phyloP scores from a whole-genome alignment of 2,888 invertebrate genomes.

The Sinodicranocentrus sp. region DNA sequence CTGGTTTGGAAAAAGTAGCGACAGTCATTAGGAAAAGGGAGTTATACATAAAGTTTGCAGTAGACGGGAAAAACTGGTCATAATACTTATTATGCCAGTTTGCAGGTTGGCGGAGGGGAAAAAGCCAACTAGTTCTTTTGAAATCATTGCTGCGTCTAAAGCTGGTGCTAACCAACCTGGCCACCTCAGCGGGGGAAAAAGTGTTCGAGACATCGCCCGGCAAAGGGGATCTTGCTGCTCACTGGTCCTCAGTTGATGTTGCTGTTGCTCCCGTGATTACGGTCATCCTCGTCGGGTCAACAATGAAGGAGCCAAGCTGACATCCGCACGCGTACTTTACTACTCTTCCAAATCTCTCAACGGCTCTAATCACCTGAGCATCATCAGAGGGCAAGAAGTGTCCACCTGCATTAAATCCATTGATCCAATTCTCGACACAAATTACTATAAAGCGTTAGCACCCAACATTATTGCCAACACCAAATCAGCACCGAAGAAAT shows the following conservation, averaged over 20 bases:
- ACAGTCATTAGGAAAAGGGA: no score
- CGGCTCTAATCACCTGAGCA: background rate
- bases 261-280: background rate
- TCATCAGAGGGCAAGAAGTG: background rate
- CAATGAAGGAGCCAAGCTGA: conserved; percentile 66
- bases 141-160: background rate
- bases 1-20: no score
- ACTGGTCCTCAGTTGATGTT: conserved; percentile 29
- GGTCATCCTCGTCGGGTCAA: conserved; percentile 13
- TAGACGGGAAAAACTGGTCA: conserved; percentile 17
- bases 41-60: no score
- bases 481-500: conserved; percentile 2
- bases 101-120: conserved; percentile 20
- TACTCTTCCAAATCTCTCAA: background rate
- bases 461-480: conserved; percentile 44
- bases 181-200: conserved; percentile 27
- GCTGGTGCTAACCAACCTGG: conserved; percentile 34
- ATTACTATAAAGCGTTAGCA: conserved; percentile 37
- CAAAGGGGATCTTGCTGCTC: conserved; percentile 23
- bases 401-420: conserved; percentile 9
- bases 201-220: conserved; percentile 1
- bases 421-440: conserved; percentile 45
- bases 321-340: conserved; percentile 25
- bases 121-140: background rate
- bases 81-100: conserved; percentile 52